Percentiles rank a stretch among this genome's conserved stretches.
These are phyloP conservation scores for Brachionus paranguensis DNA, from an alignment of 1,140 invertebrate genomes.

Conservation along the genomic window DNA sequence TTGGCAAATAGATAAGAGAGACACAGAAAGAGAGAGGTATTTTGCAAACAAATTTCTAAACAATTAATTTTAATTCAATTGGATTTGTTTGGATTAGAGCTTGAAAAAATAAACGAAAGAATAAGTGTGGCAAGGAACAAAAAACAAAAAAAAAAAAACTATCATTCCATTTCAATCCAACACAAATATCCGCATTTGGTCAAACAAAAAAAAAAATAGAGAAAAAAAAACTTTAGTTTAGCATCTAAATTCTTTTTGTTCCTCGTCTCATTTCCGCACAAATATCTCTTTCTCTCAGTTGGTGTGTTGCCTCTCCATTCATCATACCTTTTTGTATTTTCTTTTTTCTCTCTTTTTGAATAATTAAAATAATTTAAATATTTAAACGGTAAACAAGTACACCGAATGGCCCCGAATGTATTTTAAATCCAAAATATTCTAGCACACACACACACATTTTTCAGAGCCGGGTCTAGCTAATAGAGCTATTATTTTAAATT, in stretches of 20 bases:
- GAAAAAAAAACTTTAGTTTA: not conserved
- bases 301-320: not conserved
- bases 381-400: constrained; percentile 7
- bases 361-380: constrained; percentile 37
- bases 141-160: not conserved
- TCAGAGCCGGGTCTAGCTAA: not conserved
- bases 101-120: not conserved
- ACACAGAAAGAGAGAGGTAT: not conserved
- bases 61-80: not conserved
- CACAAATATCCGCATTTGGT: constrained; percentile 33
- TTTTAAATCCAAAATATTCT: not conserved
- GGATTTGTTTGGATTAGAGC: constrained; percentile 11
- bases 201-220: not conserved
- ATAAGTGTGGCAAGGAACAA: not conserved
- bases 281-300: not conserved
- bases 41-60: constrained; percentile 23
- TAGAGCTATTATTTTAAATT: not conserved
- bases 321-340: not conserved
- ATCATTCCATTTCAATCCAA: constrained; percentile 35
- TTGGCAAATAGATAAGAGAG: constrained; percentile 9
- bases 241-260: not conserved
- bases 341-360: not conserved
- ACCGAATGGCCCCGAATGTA: not conserved
- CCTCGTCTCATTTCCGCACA: not conserved
- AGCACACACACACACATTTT: not conserved